Base-by-base conservation (phyloP, 2,888 invertebrate genomes). In the Orthosia gracilis region DNA sequence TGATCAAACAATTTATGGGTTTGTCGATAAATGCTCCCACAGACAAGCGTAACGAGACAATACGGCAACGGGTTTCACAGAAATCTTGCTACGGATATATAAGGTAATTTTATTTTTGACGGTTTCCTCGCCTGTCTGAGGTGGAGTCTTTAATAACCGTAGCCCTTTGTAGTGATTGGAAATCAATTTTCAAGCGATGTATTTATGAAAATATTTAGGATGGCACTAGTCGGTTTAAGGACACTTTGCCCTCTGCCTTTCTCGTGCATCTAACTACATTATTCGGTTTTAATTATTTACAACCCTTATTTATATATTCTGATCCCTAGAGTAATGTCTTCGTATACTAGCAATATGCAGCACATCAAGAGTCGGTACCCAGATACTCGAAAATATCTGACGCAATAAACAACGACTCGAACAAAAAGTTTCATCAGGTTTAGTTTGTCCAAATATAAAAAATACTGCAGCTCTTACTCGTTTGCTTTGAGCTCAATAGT, bases 1-100 rank as follows among this genome's bases (percentile, higher is more conserved):
- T 80, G 78, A 84, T 79, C 84, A 85, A 89, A 89, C 88, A 90
- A 92, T 91, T 92, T 92, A 92, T 91, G 88, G 88, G 77, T 84
- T 83, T 82, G 83, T 87, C 89, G 92, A 92, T 92, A 92, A 91
- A 89, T 90, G 18, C 12, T 58, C 26, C 57, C 18, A 11, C 18
- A 17, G 26, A 57, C 26, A 26, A n/a, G 26, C 17, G 58, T 31
- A 18, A 58, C 31, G 11, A 17, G n/a, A 40, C 40, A 40, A 40
- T 40, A 9, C 40, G 40, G 40, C 40, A 9, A 40, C 40, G 40
- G n/a, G 12, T 21, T n/a, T 59, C 13, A 15, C 21, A 21, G 13
- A 59, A 1, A 31, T 57, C 12, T 11, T 21, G 9, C 21, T 15
- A 21, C 40, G 13, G 5, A 61, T 15, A 9, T 26, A 21, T 55